These are phyloP conservation scores for Cassiopea andromeda DNA, from an alignment of 30 jellyfish, hydroid and myxozoan genomes.

Conservation along the genomic window DNA sequence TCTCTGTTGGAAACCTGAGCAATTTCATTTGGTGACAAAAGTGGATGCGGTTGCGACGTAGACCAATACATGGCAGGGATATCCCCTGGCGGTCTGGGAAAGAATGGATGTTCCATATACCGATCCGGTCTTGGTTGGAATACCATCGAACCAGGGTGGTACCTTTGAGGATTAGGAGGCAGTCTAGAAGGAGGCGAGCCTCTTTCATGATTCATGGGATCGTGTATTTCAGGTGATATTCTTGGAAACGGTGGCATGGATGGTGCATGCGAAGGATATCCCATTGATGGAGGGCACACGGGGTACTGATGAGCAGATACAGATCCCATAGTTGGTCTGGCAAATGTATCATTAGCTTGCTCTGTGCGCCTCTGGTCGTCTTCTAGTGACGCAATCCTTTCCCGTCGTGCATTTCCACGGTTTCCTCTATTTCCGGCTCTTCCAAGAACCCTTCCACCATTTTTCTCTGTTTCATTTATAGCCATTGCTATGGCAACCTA, in stretches of 20 bases:
- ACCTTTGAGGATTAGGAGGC: constrained; percentile 59
- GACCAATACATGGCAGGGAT: constrained; percentile 70
- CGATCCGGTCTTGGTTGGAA: constrained; percentile 73
- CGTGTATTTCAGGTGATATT: constrained; percentile 55
- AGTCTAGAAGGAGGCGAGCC: constrained; percentile 58
- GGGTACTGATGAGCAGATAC: constrained; percentile 69
- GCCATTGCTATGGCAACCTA: constrained; percentile 99
- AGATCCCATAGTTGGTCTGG: constrained; percentile 79
- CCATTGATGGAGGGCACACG: constrained; percentile 68
- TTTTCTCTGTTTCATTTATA: constrained; percentile 89
- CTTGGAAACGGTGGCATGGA: constrained; percentile 66
- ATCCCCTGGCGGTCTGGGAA: constrained; percentile 60
- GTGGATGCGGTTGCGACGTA: constrained; percentile 53
- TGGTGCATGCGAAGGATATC: constrained; percentile 72
- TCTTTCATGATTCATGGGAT: constrained; percentile 54
- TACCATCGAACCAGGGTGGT: constrained; percentile 77
- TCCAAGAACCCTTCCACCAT: constrained; percentile 98
- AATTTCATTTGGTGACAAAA: constrained; percentile 67
- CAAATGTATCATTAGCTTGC: constrained; percentile 35
- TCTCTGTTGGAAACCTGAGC: constrained; percentile 46
- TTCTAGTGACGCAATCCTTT: constrained; percentile 51
- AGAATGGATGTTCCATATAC: constrained; percentile 58
- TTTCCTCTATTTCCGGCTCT: constrained; percentile 63
- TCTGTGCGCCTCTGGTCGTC: constrained; percentile 64
- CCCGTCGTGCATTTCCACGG: constrained; percentile 55